Percentiles rank a stretch among this genome's conserved stretches.
phyloP scores from a whole-genome alignment of 2,888 invertebrate genomes.

The Lepetodrilus schrolli region DNA sequence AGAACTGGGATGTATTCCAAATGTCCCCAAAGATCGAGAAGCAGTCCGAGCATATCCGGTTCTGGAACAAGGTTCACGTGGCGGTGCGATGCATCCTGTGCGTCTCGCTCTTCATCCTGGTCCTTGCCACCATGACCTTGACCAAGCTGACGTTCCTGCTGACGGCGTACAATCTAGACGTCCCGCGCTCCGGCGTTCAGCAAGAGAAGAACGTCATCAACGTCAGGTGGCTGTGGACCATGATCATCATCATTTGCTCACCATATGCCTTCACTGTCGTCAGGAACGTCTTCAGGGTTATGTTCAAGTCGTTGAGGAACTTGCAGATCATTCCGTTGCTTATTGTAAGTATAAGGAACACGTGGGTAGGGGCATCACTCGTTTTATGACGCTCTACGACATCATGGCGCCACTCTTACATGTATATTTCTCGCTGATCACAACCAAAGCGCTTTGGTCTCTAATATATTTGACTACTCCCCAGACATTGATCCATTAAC shows the following conservation, averaged over 20 bases:
- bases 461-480: no score
- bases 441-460: no score
- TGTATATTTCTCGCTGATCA: no score
- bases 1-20: conserved; percentile 17
- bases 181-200: not conserved
- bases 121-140: not conserved
- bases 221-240: conserved; percentile 2
- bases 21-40: not conserved
- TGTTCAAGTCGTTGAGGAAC: not conserved
- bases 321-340: not conserved
- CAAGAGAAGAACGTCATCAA: not conserved
- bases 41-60: not conserved
- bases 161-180: not conserved
- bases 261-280: conserved; percentile 19
- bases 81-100: not conserved
- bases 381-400: no score
- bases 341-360: not conserved
- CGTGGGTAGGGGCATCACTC: no score
- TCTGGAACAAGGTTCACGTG: conserved; percentile 17
- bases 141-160: conserved; percentile 13
- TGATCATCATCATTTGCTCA: not conserved
- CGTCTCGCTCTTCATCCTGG: not conserved
- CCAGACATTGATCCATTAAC: no score
- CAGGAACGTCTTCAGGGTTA: not conserved
- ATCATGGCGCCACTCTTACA: no score